A percentile compares a stretch with the other conserved stretches of the same genome.
phyloP scores from a whole-genome alignment of 2,113 vertebrate species.

The Calidris pygmaea region DNA sequence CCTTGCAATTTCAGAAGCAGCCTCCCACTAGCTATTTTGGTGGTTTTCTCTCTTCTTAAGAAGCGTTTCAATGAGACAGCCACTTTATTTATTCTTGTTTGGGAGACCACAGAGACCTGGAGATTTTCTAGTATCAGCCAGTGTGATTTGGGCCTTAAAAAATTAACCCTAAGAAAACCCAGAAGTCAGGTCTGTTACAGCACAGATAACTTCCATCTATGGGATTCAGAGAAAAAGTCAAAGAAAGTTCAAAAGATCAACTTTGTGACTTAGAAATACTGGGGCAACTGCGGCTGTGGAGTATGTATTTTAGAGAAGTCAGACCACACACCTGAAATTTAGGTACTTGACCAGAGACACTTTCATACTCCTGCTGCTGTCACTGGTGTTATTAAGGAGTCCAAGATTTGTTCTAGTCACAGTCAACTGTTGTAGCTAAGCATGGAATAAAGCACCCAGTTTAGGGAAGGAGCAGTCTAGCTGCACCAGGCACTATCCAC shows the following conservation, averaged over 20 bases:
- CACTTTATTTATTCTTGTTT: background rate
- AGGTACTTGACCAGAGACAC: background rate
- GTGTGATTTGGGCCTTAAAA: background rate
- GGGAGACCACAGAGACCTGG: background rate
- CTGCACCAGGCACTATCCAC: background rate
- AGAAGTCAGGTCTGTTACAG: background rate
- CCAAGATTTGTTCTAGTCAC: background rate
- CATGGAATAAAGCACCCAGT: background rate
- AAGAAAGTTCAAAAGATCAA: background rate
- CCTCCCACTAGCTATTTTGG: background rate
- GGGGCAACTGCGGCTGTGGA: background rate
- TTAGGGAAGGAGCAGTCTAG: background rate
- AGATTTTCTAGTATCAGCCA: background rate
- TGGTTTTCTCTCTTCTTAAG: background rate
- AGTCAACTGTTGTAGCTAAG: background rate
- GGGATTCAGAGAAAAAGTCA: background rate
- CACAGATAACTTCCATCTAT: background rate
- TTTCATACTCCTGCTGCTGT: background rate
- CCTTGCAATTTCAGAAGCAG: background rate
- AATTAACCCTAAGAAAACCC: background rate
- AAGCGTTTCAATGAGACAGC: background rate
- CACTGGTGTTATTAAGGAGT: background rate
- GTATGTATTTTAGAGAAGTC: background rate
- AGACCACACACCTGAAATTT: background rate
- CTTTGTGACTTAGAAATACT: background rate